A percentile compares a stretch with the other conserved stretches of the same genome.
These are phyloP conservation scores for Brachymystax lenok DNA, from an alignment of 2,797 vertebrate species.

Conservation along the genomic window DNA sequence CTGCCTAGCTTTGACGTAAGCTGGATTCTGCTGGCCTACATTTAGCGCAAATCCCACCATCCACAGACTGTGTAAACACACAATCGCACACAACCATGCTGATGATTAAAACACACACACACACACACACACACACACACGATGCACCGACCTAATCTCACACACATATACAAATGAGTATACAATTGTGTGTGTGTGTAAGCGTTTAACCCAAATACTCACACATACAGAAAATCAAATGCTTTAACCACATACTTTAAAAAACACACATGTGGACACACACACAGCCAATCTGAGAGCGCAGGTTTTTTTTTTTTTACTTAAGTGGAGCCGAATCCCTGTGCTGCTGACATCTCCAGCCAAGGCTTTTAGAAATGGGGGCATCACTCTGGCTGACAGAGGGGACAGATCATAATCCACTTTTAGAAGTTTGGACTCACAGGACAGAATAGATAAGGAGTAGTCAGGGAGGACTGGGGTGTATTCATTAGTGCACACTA, in stretches of 20 bases:
- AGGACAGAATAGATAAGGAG: constrained; percentile 14
- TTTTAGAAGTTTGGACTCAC: constrained; percentile 44
- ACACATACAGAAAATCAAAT: too few relatives aligned
- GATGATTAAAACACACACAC: constrained; percentile 13
- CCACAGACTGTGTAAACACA: constrained; percentile 54
- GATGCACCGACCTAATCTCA: background rate
- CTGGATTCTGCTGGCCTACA: constrained; percentile 93
- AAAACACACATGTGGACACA: background rate
- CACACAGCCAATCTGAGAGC: too few relatives aligned
- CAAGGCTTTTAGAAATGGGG: constrained; percentile 41
- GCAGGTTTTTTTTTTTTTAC: background rate
- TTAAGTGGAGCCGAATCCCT: constrained; percentile 32
- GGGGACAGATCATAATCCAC: constrained; percentile 44
- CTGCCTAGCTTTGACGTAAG: constrained; percentile 82
- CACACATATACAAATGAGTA: background rate
- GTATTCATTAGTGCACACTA: too few relatives aligned
- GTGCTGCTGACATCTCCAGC: constrained; percentile 34
- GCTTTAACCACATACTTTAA: too few relatives aligned
- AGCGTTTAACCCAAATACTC: too few relatives aligned
- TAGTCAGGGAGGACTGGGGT: background rate
- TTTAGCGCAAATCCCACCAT: constrained; percentile 87
- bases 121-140: constrained; percentile 17
- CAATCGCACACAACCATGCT: constrained; percentile 26
- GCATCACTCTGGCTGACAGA: constrained; percentile 40
- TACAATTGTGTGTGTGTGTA: too few relatives aligned